Conservation (phyloP, 1,140 invertebrate genomes). For the Brachionus paranguensis region DNA sequence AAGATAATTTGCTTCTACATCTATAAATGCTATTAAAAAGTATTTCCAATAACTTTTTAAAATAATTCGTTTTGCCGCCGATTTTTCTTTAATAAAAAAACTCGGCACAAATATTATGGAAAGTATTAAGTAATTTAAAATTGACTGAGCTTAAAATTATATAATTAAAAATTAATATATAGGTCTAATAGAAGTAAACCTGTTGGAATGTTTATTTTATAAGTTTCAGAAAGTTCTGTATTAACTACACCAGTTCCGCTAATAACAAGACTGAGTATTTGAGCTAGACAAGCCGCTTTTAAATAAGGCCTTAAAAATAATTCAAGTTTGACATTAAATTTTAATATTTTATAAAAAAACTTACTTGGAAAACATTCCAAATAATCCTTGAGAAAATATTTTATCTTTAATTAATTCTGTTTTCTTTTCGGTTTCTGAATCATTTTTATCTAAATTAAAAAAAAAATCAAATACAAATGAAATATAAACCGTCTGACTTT, state of each 20-base stretch:
- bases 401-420: not conserved
- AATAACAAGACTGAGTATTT: constrained; percentile 67
- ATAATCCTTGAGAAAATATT: not conserved
- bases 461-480: not conserved
- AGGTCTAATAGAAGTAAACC: constrained; percentile 53
- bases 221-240: constrained; percentile 64
- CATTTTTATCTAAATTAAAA: not conserved
- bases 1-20: constrained; percentile 73
- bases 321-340: not conserved
- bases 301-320: not conserved
- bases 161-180: not conserved
- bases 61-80: constrained; percentile 64
- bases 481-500: not conserved
- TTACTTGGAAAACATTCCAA: not conserved
- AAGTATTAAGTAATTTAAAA: constrained; percentile 71
- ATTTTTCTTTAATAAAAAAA: constrained; percentile 65
- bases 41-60: constrained; percentile 68
- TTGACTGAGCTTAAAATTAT: constrained; percentile 63
- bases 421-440: not conserved
- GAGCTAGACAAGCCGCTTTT: constrained; percentile 58
- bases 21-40: constrained; percentile 67
- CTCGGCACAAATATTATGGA: constrained; percentile 68
- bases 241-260: constrained; percentile 70
- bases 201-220: constrained; percentile 67
- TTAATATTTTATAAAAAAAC: not conserved